Percentiles rank a stretch among this genome's conserved stretches.
These are phyloP conservation scores for Deilephila porcellus DNA, from an alignment of 2,888 invertebrate species.

Conservation along the genomic window DNA sequence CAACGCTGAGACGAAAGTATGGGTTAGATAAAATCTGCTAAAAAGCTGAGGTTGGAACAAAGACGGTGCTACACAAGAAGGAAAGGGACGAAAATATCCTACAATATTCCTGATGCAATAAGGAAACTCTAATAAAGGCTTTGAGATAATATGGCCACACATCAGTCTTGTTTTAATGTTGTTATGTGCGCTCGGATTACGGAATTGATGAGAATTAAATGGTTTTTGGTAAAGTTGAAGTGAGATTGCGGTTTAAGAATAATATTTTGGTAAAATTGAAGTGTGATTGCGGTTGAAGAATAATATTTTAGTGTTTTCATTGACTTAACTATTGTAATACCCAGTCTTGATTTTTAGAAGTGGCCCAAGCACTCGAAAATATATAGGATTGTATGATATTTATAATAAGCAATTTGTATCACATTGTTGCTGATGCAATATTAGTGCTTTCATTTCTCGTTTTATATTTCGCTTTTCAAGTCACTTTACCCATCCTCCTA, in stretches of 20 bases:
- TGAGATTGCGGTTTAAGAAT: not conserved
- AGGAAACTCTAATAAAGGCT: slow-evolving; percentile 50
- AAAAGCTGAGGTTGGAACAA: slow-evolving; percentile 36
- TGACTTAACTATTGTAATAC: no score
- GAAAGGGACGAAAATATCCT: slow-evolving; percentile 39
- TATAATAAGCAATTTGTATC: no score
- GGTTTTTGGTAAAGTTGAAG: not conserved
- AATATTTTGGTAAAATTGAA: not conserved
- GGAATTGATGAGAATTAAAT: slow-evolving; percentile 2
- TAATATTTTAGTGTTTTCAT: no score
- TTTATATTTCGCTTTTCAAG: no score
- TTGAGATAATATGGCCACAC: slow-evolving; percentile 54
- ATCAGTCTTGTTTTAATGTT: slow-evolving; percentile 35
- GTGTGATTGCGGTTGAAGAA: not conserved
- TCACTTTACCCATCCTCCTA: no score
- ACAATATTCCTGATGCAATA: slow-evolving; percentile 54
- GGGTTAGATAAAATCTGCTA: slow-evolving; percentile 39
- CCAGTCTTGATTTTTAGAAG: no score
- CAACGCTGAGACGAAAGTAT: slow-evolving; percentile 34
- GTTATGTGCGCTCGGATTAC: slow-evolving; percentile 7
- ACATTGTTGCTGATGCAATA: no score
- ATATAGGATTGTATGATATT: no score
- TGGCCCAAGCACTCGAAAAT: no score
- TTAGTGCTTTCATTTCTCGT: no score
- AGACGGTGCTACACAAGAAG: slow-evolving; percentile 39